A percentile compares a stretch with the other conserved stretches of the same genome.
These are phyloP conservation scores for Drosophila vallismaia DNA, from an alignment of 2,888 invertebrate species.

Conservation along the genomic window DNA sequence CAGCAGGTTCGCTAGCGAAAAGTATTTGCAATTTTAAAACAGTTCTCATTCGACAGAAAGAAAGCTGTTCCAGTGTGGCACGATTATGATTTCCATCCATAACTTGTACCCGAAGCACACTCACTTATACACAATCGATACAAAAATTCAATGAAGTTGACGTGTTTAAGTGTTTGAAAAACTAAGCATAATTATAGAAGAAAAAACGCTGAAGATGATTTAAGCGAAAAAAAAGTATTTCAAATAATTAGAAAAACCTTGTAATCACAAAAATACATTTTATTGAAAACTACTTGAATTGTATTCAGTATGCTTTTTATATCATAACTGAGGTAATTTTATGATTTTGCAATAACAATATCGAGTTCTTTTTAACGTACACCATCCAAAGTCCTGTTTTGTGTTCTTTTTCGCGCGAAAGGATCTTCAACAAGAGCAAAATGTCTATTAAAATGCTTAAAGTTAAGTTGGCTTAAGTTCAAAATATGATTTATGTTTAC, in stretches of 20 bases:
- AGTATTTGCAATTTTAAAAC: constrained; percentile 40
- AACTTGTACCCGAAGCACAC: constrained; percentile 43
- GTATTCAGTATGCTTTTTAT: constrained; percentile 24
- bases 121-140: constrained; percentile 29
- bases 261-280: constrained; percentile 44
- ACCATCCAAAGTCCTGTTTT: constrained; percentile 55
- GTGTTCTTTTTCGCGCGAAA: constrained; percentile 75
- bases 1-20: constrained; percentile 48
- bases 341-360: constrained; percentile 17
- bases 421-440: constrained; percentile 56
- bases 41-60: constrained; percentile 42
- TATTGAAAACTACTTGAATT: constrained; percentile 50
- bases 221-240: constrained; percentile 38
- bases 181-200: constrained; percentile 17
- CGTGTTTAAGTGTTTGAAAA: constrained; percentile 40
- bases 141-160: constrained; percentile 29
- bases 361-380: constrained; percentile 43
- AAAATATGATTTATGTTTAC: constrained; percentile 70
- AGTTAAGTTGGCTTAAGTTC: constrained; percentile 72
- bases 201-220: constrained; percentile 40
- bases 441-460: constrained; percentile 60
- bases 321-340: constrained; percentile 55
- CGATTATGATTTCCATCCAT: constrained; percentile 22
- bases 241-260: constrained; percentile 43
- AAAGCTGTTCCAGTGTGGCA: constrained; percentile 30